phyloP scores from a whole-genome alignment of 1,140 invertebrate species.

The Oryctes rhinoceros region DNA sequence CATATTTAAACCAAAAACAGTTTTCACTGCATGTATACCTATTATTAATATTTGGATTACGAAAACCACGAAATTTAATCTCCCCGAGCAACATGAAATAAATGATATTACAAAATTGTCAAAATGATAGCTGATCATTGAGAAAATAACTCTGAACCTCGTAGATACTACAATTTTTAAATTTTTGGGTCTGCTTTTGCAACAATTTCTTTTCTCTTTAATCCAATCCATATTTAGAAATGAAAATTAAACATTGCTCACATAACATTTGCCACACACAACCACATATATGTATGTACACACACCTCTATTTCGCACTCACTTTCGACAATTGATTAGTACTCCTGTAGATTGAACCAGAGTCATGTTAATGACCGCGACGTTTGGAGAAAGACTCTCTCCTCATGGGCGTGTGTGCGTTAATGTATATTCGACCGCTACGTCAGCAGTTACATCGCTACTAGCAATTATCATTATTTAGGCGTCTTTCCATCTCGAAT shows the following conservation, averaged over 20 bases:
- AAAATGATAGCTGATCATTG: too few species aligned
- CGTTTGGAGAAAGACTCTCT: constrained; percentile 28
- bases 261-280: not conserved
- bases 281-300: not conserved
- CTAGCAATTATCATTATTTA: not conserved
- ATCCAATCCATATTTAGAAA: too few species aligned
- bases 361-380: constrained; percentile 25
- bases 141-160: too few species aligned
- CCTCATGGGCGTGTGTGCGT: not conserved
- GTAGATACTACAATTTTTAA: too few species aligned
- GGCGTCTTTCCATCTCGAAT: not conserved
- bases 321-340: constrained; percentile 17
- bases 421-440: not conserved
- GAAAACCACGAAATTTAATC: too few species aligned
- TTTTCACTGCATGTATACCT: too few species aligned
- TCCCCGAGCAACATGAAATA: too few species aligned
- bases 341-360: not conserved
- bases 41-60: too few species aligned
- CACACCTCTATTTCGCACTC: not conserved
- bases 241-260: not conserved
- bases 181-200: too few species aligned
- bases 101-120: too few species aligned
- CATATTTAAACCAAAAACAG: too few species aligned
- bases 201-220: too few species aligned
- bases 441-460: not conserved